A percentile compares a stretch with the other conserved stretches of the same genome.
Conservation (phyloP, 2,888 invertebrate species). For the Aspidiotus destructor region DNA sequence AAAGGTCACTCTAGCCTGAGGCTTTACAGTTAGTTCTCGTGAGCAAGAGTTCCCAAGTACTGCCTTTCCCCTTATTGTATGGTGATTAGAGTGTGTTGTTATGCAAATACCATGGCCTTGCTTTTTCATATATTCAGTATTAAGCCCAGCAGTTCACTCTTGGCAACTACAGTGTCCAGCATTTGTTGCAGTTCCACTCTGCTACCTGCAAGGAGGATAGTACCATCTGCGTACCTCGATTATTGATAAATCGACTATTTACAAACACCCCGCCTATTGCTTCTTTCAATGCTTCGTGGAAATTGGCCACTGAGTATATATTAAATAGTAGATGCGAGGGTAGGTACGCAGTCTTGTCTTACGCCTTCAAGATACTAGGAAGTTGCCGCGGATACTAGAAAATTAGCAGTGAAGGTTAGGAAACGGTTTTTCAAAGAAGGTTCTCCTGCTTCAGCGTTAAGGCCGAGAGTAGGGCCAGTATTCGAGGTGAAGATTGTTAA, state of each 20-base stretch:
- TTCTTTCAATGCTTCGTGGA: constrained; percentile 6
- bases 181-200: constrained; percentile 16
- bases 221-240: constrained; percentile 18
- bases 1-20: constrained; percentile 22
- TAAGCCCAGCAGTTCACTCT: constrained; percentile 13
- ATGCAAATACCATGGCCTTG: constrained; percentile 12
- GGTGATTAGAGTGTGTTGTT: background rate
- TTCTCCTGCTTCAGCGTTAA: too few species aligned
- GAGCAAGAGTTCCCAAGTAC: constrained; percentile 16
- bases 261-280: constrained; percentile 11
- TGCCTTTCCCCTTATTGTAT: background rate
- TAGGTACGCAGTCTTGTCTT: constrained; percentile 18
- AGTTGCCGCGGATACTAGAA: too few species aligned
- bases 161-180: background rate
- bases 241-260: constrained; percentile 15
- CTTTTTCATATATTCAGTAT: constrained; percentile 17
- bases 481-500: too few species aligned
- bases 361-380: constrained; percentile 8
- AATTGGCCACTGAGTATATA: constrained; percentile 9
- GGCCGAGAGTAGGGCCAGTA: too few species aligned
- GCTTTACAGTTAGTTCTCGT: too few species aligned
- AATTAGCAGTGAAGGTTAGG: too few species aligned
- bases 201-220: constrained; percentile 14
- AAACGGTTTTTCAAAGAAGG: too few species aligned
- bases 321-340: constrained; percentile 21